Percentiles rank a stretch among this genome's conserved stretches.
phyloP scores from a whole-genome alignment of 2,888 invertebrate species.

The Ferdinandea cuprea region DNA sequence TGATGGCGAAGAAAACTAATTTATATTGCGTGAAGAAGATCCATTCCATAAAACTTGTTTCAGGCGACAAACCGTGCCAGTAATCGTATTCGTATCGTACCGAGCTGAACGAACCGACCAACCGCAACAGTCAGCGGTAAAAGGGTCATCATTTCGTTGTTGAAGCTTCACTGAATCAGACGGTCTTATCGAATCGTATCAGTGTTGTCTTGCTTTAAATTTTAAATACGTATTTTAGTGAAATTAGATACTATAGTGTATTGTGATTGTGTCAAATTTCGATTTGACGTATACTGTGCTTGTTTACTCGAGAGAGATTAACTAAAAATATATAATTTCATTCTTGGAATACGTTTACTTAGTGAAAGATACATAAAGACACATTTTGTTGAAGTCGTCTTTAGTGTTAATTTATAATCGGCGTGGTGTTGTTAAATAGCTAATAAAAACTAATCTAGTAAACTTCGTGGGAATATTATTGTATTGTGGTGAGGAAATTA shows the following conservation, averaged over 20 bases:
- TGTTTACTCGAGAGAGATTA: constrained; percentile 1
- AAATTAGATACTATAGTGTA: background rate
- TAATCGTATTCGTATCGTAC: background rate
- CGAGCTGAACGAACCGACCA: no score
- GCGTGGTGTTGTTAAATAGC: background rate
- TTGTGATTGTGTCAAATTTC: background rate
- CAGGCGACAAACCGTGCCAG: background rate
- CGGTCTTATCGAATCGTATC: background rate
- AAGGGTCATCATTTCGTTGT: constrained; percentile 26
- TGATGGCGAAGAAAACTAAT: background rate
- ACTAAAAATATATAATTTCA: background rate
- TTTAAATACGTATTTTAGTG: background rate
- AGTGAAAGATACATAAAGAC: constrained; percentile 19
- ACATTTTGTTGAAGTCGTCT: background rate
- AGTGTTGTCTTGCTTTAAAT: background rate
- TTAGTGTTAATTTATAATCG: constrained; percentile 5
- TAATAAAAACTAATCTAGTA: background rate
- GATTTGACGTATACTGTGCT: background rate
- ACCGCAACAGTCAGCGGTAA: constrained; percentile 2
- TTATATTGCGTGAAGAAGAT: constrained; percentile 22
- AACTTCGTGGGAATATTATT: background rate
- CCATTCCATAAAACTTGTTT: constrained; percentile 38
- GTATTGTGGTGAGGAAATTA: background rate
- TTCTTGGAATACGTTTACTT: background rate
- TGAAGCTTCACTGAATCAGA: constrained; percentile 25